phyloP scores from a whole-genome alignment of 2,888 invertebrate genomes.

The Tetrapedia diversipes region DNA sequence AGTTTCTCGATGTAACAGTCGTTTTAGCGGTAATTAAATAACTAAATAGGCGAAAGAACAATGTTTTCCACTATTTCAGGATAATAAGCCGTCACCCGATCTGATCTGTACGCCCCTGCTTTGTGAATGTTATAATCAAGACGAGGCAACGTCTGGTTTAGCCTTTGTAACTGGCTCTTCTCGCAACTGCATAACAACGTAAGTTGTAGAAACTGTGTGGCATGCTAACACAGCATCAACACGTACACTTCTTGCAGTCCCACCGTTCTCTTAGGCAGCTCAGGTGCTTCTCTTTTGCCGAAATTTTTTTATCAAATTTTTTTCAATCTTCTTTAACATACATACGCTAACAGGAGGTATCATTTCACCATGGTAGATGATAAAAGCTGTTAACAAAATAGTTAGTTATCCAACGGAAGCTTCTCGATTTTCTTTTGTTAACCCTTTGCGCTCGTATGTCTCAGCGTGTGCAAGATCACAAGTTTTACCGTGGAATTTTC shows the following conservation, averaged over 20 bases:
- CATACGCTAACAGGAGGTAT: too few relatives aligned
- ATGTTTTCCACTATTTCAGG: conserved; percentile 42
- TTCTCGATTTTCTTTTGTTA: too few relatives aligned
- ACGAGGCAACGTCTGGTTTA: conserved; percentile 35
- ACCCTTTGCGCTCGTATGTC: too few relatives aligned
- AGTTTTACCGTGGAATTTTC: too few relatives aligned
- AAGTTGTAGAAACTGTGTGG: conserved; percentile 41
- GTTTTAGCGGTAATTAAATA: conserved; percentile 9
- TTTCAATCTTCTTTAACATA: not conserved
- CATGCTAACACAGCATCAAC: conserved; percentile 39
- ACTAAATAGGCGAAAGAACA: conserved; percentile 33
- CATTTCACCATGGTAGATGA: too few relatives aligned
- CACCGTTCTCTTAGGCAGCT: conserved; percentile 32
- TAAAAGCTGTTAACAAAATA: too few relatives aligned
- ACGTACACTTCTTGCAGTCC: conserved; percentile 19
- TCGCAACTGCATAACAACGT: conserved; percentile 31
- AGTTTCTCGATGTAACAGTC: conserved; percentile 7
- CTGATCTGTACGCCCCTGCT: conserved; percentile 33
- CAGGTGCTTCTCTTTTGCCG: conserved; percentile 27
- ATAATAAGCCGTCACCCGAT: conserved; percentile 37
- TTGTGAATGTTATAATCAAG: conserved; percentile 40
- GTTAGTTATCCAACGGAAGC: too few relatives aligned
- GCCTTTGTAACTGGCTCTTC: conserved; percentile 40
- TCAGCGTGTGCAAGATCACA: too few relatives aligned
- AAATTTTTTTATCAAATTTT: not conserved